Evolutionary conservation across 92 coral and sea anemone genomes (phyloP), one percentile per base, ranked within the genome.

Genomic region (Palythoa heliodiscus): DNA sequence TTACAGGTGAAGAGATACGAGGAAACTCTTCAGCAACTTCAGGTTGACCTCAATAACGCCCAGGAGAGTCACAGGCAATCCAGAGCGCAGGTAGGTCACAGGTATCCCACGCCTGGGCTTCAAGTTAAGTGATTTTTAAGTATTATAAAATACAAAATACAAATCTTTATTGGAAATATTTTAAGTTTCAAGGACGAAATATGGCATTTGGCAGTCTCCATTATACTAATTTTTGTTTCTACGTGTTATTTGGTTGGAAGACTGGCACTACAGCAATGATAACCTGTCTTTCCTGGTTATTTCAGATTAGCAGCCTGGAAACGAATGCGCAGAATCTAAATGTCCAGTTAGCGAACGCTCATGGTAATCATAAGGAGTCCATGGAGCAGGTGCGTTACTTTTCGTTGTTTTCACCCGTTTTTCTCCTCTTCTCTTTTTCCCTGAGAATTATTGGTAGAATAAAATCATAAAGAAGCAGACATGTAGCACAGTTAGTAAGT

Each of bases 341-440:
- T 88, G 92, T 93, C 76, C 99, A 95, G 73, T 80, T 96, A 23
- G 93, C 97, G 20, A 90, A 93, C 37, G 98, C 96, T 52, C 94
- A 96, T 39, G 98, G 96, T 55, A 96, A 87, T 88, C 99, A 95
- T 72, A 96, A 94, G 72, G 99, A 96, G 83, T 93, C 98, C 3
- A 93, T 92, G 85, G 97, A 89, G 53, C 98, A 96, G 99, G 99
- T 96, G 84, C 10, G 86, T 23, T 50, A 15, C 37, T 52, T 22
- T 40, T 39, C 24, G 15, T 3, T 39, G 22, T 2, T 25, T 48
- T 19, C 14, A 37, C 20, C 8, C 8, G 5, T 43, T 43, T 43
- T 43, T 7, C 8, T 43, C 8, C 8, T 43, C 8, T 43, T 43
- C 8, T 43, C 48, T 43, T 43, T 43, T 43, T 43, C 48, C 48